Conservation (phyloP, 2,113 vertebrate species). For the Laticauda laticaudata region DNA sequence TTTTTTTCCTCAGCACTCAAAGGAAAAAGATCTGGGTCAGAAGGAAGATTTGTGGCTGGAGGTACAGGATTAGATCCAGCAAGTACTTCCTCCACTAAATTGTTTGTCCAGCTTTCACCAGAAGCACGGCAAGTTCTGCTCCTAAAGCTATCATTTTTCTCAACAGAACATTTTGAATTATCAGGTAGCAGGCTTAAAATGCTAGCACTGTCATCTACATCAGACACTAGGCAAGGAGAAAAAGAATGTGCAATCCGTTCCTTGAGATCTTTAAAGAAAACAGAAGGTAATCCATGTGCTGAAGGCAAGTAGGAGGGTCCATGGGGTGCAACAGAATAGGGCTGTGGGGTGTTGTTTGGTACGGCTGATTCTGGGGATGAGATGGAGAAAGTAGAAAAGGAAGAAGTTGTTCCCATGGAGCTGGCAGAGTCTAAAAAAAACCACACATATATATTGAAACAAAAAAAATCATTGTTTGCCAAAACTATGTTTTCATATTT, state of each 20-base stretch:
- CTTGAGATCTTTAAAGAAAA: slow-evolving; percentile 32
- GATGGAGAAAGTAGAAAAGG: slow-evolving; percentile 44
- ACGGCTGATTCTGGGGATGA: slow-evolving; percentile 29
- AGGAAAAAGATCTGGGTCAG: neutral
- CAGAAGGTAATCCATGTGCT: neutral
- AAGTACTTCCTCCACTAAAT: neutral
- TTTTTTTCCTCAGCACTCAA: neutral
- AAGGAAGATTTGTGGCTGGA: neutral
- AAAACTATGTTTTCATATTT: slow-evolving; percentile 26
- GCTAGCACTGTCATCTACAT: slow-evolving; percentile 29
- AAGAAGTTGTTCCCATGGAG: slow-evolving; percentile 44
- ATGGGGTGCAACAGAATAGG: neutral
- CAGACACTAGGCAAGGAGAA: neutral
- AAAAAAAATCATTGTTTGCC: slow-evolving; percentile 16
- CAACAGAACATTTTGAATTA: slow-evolving; percentile 23
- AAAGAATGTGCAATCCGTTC: neutral
- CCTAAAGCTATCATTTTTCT: slow-evolving; percentile 5
- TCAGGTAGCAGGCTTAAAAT: slow-evolving; percentile 27
- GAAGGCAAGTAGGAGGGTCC: slow-evolving; percentile 38
- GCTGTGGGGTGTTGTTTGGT: slow-evolving; percentile 27
- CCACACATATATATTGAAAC: slow-evolving; percentile 21
- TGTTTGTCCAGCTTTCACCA: neutral
- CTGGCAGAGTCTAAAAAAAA: slow-evolving; percentile 52
- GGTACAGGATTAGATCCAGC: neutral
- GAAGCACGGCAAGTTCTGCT: slow-evolving; percentile 15